Base-by-base conservation (phyloP, 2,888 invertebrate genomes). In the Eupelmus urozonus region DNA sequence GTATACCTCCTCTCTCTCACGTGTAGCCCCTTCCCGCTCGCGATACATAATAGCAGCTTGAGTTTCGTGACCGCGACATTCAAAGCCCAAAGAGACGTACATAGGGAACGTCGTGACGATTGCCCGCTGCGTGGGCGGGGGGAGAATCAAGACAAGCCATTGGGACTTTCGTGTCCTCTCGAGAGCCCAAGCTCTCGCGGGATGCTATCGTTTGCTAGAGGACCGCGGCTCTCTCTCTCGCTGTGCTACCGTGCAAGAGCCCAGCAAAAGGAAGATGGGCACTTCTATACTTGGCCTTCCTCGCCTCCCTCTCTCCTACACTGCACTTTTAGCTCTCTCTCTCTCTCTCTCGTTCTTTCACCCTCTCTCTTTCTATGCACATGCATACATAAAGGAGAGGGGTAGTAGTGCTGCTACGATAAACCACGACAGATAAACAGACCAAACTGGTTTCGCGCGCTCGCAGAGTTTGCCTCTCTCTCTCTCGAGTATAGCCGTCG, bases 391-490 rank as follows among this genome's bases (percentile, higher is more conserved):
- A 66, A 66, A 34, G 34, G 34, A 34, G 34, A 5, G 34, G 34
- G 34, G n/a, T n/a, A 34, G 34, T 34, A 34, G 3, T 5, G 2
- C 53, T n/a, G 18, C 53, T 77, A 57, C 81, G 83, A 83, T 82
- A 83, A 81, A 82, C 78, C 79, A 81, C 78, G 63, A 79, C 79
- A 83, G 83, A 83, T 83, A 82, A 83, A 81, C 82, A 70, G 80
- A 82, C 75, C 62, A 82, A 82, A 84, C 83, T 82, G 83, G 83
- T 82, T 84, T 82, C 62, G 71, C 27, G 57, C n/a, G 72, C 42
- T 9, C 45, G 53, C 25, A 34, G 45, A 45, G 45, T 27, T 57
- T 40, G 45, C 7, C 71, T 49, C 18, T 29, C 49, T n/a, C 62
- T 23, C 40, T 20, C 65, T 29, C 11, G 18, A 13, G 20, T n/a